A percentile compares a stretch with the other conserved stretches of the same genome.
Evolutionary conservation across 2,888 invertebrate genomes (phyloP).

Genomic region (Mimachlamys varia): DNA sequence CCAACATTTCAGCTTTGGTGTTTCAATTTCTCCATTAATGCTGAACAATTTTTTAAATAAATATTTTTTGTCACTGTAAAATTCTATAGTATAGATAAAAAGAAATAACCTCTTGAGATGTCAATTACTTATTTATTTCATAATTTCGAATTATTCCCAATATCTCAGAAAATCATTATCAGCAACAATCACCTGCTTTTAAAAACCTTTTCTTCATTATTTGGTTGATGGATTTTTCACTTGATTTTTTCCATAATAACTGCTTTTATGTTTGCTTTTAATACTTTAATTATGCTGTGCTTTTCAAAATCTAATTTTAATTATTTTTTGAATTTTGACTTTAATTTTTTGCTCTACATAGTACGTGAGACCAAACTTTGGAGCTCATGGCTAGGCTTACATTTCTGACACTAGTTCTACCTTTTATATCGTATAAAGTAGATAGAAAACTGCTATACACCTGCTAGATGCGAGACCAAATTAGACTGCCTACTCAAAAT

Average conservation of each 20-base stretch:
- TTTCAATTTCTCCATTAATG: too few species aligned
- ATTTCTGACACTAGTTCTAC: background rate
- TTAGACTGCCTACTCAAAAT: background rate
- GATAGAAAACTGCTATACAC: too few species aligned
- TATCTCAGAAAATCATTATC: background rate
- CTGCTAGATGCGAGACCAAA: too few species aligned
- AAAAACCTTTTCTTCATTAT: background rate
- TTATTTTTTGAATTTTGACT: background rate
- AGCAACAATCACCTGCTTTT: background rate
- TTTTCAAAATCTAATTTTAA: background rate
- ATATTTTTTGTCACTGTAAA: too few species aligned
- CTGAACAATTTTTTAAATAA: too few species aligned
- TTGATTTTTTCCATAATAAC: background rate
- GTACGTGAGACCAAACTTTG: background rate
- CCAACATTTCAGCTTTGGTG: too few species aligned
- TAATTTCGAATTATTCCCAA: background rate
- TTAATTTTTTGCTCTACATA: constrained; percentile 18
- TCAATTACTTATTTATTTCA: background rate
- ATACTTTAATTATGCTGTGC: constrained; percentile 21
- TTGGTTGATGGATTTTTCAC: constrained; percentile 32
- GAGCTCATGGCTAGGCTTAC: background rate
- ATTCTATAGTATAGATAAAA: too few species aligned
- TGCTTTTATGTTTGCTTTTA: constrained; percentile 10
- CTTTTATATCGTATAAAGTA: background rate
- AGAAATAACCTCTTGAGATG: background rate